Conservation (phyloP, 2,888 invertebrate species). For the Cephus spinipes region DNA sequence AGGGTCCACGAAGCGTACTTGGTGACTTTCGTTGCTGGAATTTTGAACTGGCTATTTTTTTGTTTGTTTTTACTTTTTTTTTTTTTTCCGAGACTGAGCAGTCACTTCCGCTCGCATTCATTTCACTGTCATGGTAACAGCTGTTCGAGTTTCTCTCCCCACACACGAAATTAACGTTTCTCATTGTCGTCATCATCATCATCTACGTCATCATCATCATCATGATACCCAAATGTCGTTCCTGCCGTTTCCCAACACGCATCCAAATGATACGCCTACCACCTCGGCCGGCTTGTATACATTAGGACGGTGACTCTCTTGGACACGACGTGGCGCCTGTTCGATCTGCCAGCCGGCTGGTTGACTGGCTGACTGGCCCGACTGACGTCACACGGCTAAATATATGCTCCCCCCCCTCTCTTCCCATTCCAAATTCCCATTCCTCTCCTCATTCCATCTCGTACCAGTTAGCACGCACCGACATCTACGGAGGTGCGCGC, state of each 20-base stretch:
- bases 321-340: background rate
- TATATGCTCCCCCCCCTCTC: slow-evolving; percentile 8
- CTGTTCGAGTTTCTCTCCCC: slow-evolving; percentile 32
- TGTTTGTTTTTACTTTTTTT: background rate
- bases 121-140: background rate
- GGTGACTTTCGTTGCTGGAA: background rate
- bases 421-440: background rate
- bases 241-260: background rate
- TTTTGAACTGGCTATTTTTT: background rate
- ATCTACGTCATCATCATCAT: slow-evolving; percentile 29
- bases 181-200: slow-evolving; percentile 31
- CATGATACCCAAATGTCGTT: background rate
- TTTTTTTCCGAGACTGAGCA: background rate
- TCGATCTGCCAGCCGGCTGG: background rate
- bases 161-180: slow-evolving; percentile 32
- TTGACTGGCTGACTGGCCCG: slow-evolving; percentile 10
- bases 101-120: background rate
- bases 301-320: background rate
- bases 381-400: slow-evolving; percentile 23
- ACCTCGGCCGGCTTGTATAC: background rate
- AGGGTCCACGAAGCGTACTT: background rate
- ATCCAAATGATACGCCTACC: background rate
- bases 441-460: slow-evolving; percentile 5
- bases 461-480: slow-evolving; percentile 5
- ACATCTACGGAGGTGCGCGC: slow-evolving; percentile 3